Evolutionary conservation across 2,888 invertebrate species (phyloP), one percentile per base, ranked within the genome.

Genomic region (Slavum lentiscoides): DNA sequence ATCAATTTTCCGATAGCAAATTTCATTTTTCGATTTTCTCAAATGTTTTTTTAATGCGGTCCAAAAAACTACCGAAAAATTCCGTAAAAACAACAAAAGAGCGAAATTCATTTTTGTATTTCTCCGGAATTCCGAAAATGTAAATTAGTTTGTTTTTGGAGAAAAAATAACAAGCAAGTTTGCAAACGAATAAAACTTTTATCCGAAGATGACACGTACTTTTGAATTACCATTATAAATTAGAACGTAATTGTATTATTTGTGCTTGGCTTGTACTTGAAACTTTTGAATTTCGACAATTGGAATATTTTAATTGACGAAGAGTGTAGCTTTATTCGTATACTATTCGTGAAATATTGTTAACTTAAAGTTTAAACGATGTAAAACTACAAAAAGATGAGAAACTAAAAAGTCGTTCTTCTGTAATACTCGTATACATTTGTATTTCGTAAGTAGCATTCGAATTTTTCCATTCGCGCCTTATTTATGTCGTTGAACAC

Each of bases 261-360:
- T 53, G 19, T 30, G 15, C 62, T 74, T 62, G 30, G 74, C 19
- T 55, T 74, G 21, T 55, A 66, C 55, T 66, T 55, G 21, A 66
- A 55, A 49, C 37, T 74, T 74, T 30, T 55, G 21, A 74, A 74
- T 66, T 17, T 62, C 21, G 19, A 64, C 37, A 66, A 55, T 55
- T 74, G 62, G 62, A 66, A 74, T 55, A 55, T 66, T 49, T 74
- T 66, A 66, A 64, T 74, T 74, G 55, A 55, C 37, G 19, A 55
- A 74, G 9, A 55, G 21, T 66, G 37, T 66, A 64, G 53, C 37
- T 53, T 19, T 55, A 55, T 13, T 66, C 17, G n/a, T 17, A 53
- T 74, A 30, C 55, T 58, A 11, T 49, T 49, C 30, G 15, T 62
- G 5, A 58, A 55, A 21, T 66, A 66, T 66, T 74, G 21, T 55